Evolutionary conservation across 2,888 invertebrate species (phyloP).

Genomic region (Pachliopta kotzebuea): DNA sequence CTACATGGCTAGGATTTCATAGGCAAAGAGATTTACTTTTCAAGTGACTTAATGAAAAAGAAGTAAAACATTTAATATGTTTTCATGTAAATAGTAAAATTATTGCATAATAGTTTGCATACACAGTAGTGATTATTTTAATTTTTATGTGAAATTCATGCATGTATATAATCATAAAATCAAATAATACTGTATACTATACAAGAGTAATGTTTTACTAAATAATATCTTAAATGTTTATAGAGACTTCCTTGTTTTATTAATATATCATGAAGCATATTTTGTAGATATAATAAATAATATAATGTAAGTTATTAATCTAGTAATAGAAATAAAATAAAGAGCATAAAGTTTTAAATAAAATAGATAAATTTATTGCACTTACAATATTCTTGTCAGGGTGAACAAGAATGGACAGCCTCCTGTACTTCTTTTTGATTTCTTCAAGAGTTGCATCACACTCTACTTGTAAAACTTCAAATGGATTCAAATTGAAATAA

Average conservation of each 20-base stretch:
- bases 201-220: background rate
- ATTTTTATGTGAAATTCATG: conserved; percentile 18
- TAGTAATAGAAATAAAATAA: background rate
- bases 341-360: background rate
- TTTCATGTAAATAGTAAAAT: conserved; percentile 9
- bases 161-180: conserved; percentile 7
- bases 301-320: background rate
- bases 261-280: background rate
- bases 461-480: conserved; percentile 94
- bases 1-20: conserved; percentile 43
- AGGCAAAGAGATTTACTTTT: conserved; percentile 10
- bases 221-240: no score
- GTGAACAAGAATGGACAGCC: conserved; percentile 98
- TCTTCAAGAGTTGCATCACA: conserved; percentile 94
- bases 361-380: conserved; percentile 23
- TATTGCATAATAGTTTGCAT: background rate
- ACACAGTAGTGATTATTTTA: background rate
- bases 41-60: conserved; percentile 9
- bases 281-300: background rate
- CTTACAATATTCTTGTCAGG: conserved; percentile 96
- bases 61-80: background rate
- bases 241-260: background rate
- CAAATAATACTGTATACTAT: background rate
- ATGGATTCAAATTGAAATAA: conserved; percentile 99
- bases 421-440: conserved; percentile 97